Conservation (phyloP, 2,797 vertebrate genomes). For the Poeciliopsis turneri region DNA sequence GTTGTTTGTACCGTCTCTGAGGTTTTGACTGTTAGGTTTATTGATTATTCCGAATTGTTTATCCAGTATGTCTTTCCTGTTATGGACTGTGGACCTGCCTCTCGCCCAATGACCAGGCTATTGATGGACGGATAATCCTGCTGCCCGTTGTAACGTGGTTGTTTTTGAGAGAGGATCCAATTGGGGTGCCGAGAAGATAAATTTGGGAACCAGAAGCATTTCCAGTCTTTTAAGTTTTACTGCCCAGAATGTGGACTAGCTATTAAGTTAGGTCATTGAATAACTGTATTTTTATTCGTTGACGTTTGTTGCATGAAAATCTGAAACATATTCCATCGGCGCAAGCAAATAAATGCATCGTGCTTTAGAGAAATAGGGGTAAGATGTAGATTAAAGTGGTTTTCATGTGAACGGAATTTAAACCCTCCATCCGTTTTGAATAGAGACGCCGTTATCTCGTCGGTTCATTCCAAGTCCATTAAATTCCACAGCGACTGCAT, state of each 20-base stretch:
- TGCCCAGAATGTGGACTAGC: neutral
- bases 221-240: neutral
- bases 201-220: neutral
- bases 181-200: neutral
- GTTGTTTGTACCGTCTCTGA: no score
- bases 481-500: slow-evolving; percentile 40
- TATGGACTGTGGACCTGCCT: neutral
- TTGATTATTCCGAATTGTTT: neutral
- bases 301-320: neutral
- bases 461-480: slow-evolving; percentile 49
- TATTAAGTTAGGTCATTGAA: neutral
- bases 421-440: slow-evolving; percentile 1
- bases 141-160: neutral
- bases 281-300: neutral
- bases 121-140: neutral
- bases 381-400: neutral
- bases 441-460: slow-evolving; percentile 5
- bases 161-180: neutral
- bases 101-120: neutral
- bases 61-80: no score
- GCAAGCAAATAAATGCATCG: neutral
- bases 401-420: neutral
- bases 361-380: neutral
- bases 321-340: neutral
- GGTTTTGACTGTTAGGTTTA: neutral